These are phyloP conservation scores for Leucosticte australis DNA, from an alignment of 2,113 vertebrate species.

Conservation along the genomic window DNA sequence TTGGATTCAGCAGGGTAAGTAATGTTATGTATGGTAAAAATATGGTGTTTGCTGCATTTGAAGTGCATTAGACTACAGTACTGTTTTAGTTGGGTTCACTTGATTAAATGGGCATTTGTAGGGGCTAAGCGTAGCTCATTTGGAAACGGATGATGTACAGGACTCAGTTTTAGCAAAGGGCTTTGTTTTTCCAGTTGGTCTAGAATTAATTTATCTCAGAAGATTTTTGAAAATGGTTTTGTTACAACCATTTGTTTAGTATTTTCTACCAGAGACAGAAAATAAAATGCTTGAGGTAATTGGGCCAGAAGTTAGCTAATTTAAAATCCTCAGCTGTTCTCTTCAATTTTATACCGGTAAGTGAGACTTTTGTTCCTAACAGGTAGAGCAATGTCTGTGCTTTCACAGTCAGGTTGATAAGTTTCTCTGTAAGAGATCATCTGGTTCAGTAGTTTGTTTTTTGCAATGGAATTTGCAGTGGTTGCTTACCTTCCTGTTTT, in stretches of 20 bases:
- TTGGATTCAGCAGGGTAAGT: slow-evolving; percentile 77
- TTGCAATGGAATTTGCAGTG: neutral
- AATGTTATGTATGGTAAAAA: slow-evolving; percentile 25
- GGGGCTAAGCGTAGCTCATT: neutral
- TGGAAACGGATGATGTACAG: neutral
- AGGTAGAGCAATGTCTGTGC: accelerated
- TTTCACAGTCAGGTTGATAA: neutral
- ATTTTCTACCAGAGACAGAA: neutral
- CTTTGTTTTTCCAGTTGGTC: neutral
- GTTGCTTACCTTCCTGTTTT: neutral
- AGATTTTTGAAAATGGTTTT: neutral
- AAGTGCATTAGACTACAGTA: neutral
- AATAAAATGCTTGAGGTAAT: neutral
- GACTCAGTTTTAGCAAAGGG: neutral
- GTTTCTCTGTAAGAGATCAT: neutral
- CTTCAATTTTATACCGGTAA: neutral
- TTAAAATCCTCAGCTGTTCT: neutral
- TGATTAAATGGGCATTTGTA: neutral
- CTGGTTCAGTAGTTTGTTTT: neutral
- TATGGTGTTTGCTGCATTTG: neutral
- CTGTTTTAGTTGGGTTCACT: neutral
- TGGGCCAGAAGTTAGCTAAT: neutral
- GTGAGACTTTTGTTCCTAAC: neutral
- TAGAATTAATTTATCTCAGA: neutral
- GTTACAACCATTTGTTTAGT: neutral